phyloP scores from a whole-genome alignment of 2,888 invertebrate genomes.

The Rambutsinella grinnellia region DNA sequence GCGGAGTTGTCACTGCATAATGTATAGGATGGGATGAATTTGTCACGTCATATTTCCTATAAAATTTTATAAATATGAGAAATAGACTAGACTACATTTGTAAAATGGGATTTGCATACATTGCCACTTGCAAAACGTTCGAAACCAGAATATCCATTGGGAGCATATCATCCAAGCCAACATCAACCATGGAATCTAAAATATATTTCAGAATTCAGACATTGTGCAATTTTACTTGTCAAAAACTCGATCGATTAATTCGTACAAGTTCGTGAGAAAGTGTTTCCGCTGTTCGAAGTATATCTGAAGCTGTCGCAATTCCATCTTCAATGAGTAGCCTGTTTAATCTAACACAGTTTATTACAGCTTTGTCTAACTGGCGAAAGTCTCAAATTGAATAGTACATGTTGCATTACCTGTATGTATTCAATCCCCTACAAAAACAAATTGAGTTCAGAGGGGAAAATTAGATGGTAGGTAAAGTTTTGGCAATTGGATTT shows the following conservation, averaged over 20 bases:
- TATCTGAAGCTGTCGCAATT: conserved; percentile 43
- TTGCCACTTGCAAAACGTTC: conserved; percentile 44
- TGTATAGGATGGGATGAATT: conserved; percentile 54
- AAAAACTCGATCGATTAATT: conserved; percentile 58
- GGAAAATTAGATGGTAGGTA: too few relatives aligned
- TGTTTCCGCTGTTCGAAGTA: conserved; percentile 47
- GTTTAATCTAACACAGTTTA: conserved; percentile 9
- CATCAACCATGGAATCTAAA: conserved; percentile 14
- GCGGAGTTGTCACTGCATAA: conserved; percentile 73
- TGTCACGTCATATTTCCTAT: conserved; percentile 52
- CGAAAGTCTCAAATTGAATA: background rate
- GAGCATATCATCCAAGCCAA: conserved; percentile 36
- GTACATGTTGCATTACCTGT: conserved; percentile 39
- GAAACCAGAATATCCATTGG: conserved; percentile 53
- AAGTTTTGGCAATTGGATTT: too few relatives aligned
- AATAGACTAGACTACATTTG: background rate
- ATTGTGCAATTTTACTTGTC: conserved; percentile 60
- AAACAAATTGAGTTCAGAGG: background rate
- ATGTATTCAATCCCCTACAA: conserved; percentile 58
- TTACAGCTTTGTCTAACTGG: background rate
- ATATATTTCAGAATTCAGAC: too few relatives aligned
- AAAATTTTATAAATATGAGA: background rate
- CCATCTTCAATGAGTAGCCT: conserved; percentile 49
- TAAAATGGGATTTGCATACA: conserved; percentile 7
- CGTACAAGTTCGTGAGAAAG: conserved; percentile 56